Evolutionary conservation across 2,797 vertebrate genomes (phyloP).

Genomic region (Arctocebus calabarensis): DNA sequence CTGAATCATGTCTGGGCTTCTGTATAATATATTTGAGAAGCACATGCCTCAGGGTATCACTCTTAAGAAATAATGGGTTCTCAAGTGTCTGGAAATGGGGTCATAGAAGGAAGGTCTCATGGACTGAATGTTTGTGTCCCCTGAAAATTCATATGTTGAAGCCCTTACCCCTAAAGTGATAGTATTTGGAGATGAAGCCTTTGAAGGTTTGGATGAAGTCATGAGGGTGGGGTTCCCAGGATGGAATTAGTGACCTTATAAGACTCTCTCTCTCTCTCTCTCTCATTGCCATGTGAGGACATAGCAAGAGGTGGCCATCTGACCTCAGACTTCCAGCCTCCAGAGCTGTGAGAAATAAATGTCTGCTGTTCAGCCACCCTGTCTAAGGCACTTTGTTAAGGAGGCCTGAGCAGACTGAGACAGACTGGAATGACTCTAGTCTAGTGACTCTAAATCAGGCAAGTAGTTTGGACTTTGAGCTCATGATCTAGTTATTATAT

Average conservation of each 20-base stretch:
- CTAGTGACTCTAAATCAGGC: not conserved
- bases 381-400: not conserved
- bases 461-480: not conserved
- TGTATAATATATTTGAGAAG: accelerated
- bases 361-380: not conserved
- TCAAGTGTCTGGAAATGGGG: not conserved
- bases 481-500: not conserved
- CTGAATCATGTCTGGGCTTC: not conserved
- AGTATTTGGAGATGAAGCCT: not conserved
- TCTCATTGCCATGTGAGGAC: not conserved
- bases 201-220: not conserved
- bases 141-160: not conserved
- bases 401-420: not conserved
- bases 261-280: not conserved
- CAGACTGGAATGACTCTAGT: too few relatives aligned
- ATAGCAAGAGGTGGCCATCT: not conserved
- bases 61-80: not conserved
- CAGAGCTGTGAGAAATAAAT: not conserved
- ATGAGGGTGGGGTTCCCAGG: not conserved
- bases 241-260: not conserved
- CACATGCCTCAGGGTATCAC: not conserved
- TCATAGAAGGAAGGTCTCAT: not conserved
- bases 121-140: not conserved
- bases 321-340: not conserved
- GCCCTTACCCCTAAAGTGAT: not conserved